Evolutionary conservation across 2,888 invertebrate species (phyloP), one percentile per base, ranked within the genome.

Genomic region (Acrocera orbiculus): DNA sequence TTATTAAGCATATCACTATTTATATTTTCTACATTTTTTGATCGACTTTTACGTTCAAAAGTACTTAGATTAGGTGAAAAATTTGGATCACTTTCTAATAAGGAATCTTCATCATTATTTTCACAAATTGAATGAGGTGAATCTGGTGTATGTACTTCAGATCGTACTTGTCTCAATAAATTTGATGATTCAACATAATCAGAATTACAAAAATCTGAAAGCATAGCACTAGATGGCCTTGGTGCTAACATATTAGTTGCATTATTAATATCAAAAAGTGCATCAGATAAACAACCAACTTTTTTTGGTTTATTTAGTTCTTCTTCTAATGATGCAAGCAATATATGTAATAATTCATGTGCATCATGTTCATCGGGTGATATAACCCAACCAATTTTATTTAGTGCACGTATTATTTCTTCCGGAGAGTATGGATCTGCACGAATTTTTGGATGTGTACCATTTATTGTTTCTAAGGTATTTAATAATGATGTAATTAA

Each of bases 341-440:
- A 63, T 7, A 89, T 79, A 56, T 89, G 86, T 46, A 93, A 74
- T 32, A 95, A 59, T 60, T 95, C 93, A 54, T 92, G 92, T 1
- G 90, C 85, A 61, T 95, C 95, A 58, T 92, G 81, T 62, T 93
- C 87, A 43, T 86, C 87, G 15, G 77, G 70, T 0, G 86, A 78
- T 44, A 92, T 83, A 29, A 79, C 76, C 89, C 90, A 92, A 11
- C 83, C 76, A 1, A 81, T 67, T 15, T 76, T 64, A 29, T 50
- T 58, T 5, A 92, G 63, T 0, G 83, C 76, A 40, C 76, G 70
- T 42, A 87, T 67, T 9, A 87, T 76, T 2, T 69, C 69, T 5
- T 65, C 67, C 1, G 77, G 76, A 2, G 70, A 69, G 44, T 65
- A 67, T 9, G 69, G 66, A 46, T 63, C 62, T 1, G 58, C 57